Conservation (phyloP, 2,888 invertebrate species). For the Hydrotaea diabolus region DNA sequence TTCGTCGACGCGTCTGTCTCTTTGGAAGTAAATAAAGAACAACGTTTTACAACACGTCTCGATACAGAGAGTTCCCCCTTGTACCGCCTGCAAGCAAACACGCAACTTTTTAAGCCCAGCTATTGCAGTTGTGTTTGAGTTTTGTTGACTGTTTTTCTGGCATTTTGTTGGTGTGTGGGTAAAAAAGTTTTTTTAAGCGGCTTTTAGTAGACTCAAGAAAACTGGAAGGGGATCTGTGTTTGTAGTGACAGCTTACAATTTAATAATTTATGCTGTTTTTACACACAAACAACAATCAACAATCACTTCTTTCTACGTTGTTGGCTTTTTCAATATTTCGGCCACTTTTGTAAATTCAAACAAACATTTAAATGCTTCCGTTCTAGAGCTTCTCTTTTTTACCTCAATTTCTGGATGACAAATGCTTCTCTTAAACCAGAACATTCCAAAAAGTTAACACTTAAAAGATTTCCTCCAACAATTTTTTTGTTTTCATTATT, state of each 20-base stretch:
- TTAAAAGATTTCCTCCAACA: constrained; percentile 5
- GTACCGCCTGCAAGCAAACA: neutral
- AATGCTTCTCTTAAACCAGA: neutral
- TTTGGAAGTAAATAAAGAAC: constrained; percentile 1
- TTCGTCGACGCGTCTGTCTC: neutral
- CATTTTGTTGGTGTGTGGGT: constrained; percentile 3
- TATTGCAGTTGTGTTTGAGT: neutral
- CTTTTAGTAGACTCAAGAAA: neutral
- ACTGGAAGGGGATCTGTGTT: neutral
- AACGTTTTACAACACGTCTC: constrained; percentile 9
- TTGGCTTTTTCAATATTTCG: neutral
- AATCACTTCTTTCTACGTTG: no score
- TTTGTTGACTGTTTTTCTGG: constrained; percentile 3
- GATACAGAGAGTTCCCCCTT: neutral
- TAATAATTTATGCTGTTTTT: neutral
- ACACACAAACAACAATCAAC: no score
- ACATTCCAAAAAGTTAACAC: constrained; percentile 1
- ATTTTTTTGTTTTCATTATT: constrained; percentile 27
- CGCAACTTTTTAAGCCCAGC: constrained; percentile 20
- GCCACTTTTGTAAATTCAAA: no score
- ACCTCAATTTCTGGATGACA: no score
- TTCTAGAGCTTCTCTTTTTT: no score
- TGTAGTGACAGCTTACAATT: neutral
- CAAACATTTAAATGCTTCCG: no score
- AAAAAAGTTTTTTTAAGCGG: neutral